These are phyloP conservation scores for Deilephila elpenor DNA, from an alignment of 2,888 invertebrate species.

Conservation along the genomic window DNA sequence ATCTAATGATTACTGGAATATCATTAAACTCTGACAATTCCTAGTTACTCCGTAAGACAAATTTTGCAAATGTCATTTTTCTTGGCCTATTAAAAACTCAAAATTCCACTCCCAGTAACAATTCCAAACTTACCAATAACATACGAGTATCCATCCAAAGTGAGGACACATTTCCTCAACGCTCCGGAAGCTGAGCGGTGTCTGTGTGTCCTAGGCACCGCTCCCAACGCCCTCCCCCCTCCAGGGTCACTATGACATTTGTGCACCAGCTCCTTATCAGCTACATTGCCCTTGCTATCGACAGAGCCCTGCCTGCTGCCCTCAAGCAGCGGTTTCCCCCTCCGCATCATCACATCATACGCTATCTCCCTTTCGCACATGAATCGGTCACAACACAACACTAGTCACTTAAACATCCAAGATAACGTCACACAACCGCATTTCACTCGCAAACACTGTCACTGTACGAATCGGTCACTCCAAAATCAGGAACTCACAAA, in stretches of 20 bases:
- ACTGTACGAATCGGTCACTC: constrained; percentile 3
- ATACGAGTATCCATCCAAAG: constrained; percentile 93
- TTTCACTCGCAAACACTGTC: constrained; percentile 4
- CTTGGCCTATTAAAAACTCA: too few species aligned
- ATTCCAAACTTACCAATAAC: constrained; percentile 89
- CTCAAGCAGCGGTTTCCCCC: constrained; percentile 77
- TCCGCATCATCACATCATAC: constrained; percentile 81
- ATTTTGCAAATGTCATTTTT: too few species aligned
- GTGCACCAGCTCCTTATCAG: constrained; percentile 87
- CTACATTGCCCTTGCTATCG: constrained; percentile 70
- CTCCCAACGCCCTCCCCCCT: constrained; percentile 76
- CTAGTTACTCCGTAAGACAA: too few species aligned
- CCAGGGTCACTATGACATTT: constrained; percentile 89
- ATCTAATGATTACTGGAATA: too few species aligned
- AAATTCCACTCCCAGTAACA: too few species aligned
- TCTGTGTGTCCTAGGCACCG: constrained; percentile 68
- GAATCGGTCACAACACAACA: constrained; percentile 34
- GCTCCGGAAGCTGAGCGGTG: constrained; percentile 83
- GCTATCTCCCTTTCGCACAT: constrained; percentile 62
- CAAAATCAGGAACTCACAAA: neutral
- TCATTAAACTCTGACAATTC: too few species aligned
- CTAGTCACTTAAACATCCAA: neutral
- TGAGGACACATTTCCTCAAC: constrained; percentile 91
- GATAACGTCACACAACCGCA: neutral
- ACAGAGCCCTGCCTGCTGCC: constrained; percentile 80